Base-by-base conservation (phyloP, 53 echinoderm and acorn worm genomes). In the Paelopatides confundens region DNA sequence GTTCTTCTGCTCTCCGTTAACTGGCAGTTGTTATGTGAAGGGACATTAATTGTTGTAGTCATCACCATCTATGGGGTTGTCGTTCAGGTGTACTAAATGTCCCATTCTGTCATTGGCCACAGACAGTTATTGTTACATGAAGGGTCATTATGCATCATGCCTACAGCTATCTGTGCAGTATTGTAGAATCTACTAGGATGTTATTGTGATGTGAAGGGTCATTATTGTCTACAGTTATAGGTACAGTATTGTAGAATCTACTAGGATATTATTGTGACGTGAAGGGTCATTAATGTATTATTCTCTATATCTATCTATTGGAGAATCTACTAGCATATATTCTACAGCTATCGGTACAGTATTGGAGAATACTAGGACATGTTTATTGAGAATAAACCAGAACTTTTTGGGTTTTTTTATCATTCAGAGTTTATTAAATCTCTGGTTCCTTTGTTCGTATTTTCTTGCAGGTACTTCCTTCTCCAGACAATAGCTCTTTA, bases 61-160 rank as follows among this genome's bases (percentile, higher is more conserved):
- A 96, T 94, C 34, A 38, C 93, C 32, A 63, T 82, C 12, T 82
- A 95, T 9, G 95, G 97, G 29, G 88, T 91, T 35, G 87, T 93
- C 9, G 85, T 91, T 12, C 49, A 87, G 92, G 97, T 95, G 76
- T 10, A 4, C 18, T n/a, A n/a, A n/a, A n/a, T n/a, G n/a, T n/a
- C n/a, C n/a, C n/a, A n/a, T n/a, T n/a, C n/a, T n/a, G n/a, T n/a
- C n/a, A n/a, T n/a, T n/a, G n/a, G n/a, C n/a, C n/a, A n/a, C n/a
- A n/a, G 12, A 48, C 48, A 48, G 2, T 46, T 48, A 48, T 48
- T 12, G 14, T 9, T 48, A 48, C 9, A 48, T 48, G 9, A 9
- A 48, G 48, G n/a, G n/a, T n/a, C n/a, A n/a, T n/a, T n/a, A n/a
- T n/a, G n/a, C n/a, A n/a, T n/a, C n/a, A n/a, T n/a, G n/a, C n/a